Evolutionary conservation across 2,113 vertebrate genomes (phyloP).

Genomic region (Aplodontia rufa): DNA sequence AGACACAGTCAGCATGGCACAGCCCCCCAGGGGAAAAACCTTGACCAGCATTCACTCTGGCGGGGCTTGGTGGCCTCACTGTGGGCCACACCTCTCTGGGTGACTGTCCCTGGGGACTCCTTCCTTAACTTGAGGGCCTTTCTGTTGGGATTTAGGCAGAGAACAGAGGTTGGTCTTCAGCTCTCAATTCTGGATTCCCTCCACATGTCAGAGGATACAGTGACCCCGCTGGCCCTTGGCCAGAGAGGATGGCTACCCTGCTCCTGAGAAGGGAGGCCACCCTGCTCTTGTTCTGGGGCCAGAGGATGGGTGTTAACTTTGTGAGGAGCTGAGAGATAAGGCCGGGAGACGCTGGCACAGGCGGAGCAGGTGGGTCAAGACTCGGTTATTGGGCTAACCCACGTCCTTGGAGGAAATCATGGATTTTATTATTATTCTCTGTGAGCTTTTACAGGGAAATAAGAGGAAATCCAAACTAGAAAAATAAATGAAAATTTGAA

Average conservation of each 20-base stretch:
- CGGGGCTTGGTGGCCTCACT: background rate
- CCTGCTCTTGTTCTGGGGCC: too few relatives aligned
- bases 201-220: background rate
- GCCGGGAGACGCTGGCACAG: background rate
- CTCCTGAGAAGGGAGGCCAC: background rate
- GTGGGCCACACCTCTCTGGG: too few relatives aligned
- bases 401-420: background rate
- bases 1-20: too few relatives aligned
- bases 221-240: background rate
- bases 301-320: accelerated
- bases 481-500: background rate
- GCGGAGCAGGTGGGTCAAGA: background rate
- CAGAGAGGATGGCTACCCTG: background rate
- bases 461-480: background rate
- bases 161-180: background rate
- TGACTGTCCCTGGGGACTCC: background rate
- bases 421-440: background rate
- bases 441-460: background rate
- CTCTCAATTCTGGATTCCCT: background rate
- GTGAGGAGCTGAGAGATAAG: too few relatives aligned
- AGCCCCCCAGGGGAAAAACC: background rate
- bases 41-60: background rate
- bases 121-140: background rate
- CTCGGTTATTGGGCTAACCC: background rate
- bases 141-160: background rate